A percentile compares a stretch with the other conserved stretches of the same genome.
These are phyloP conservation scores for Napeogenes sylphis DNA, from an alignment of 2,888 invertebrate species.

Conservation along the genomic window DNA sequence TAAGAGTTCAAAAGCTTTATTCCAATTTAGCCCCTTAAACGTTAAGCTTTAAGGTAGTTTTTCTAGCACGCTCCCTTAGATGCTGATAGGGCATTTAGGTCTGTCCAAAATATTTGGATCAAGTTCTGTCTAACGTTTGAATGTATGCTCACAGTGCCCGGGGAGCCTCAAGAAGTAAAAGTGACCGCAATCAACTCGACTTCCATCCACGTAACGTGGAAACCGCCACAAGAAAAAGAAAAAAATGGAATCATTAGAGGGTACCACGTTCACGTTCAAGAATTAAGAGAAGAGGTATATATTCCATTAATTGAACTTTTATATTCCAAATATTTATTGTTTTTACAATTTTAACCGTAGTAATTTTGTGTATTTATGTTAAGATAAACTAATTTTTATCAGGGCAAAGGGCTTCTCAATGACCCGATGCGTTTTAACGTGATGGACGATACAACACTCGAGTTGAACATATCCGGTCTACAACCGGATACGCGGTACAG, in stretches of 20 bases:
- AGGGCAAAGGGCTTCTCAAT: slow-evolving; percentile 88
- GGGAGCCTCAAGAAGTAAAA: slow-evolving; percentile 95
- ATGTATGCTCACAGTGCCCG: slow-evolving; percentile 89
- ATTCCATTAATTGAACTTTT: not conserved
- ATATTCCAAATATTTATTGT: not conserved
- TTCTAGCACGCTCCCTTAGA: slow-evolving; percentile 72
- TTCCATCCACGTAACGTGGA: slow-evolving; percentile 96
- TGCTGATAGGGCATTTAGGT: slow-evolving; percentile 78
- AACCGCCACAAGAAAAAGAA: slow-evolving; percentile 93
- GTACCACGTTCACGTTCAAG: slow-evolving; percentile 97
- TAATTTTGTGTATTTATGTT: too few relatives aligned
- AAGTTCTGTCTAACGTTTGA: slow-evolving; percentile 20
- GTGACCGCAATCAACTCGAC: slow-evolving; percentile 95
- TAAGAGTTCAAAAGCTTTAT: slow-evolving; percentile 52
- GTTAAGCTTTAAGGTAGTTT: slow-evolving; percentile 62
- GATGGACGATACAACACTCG: slow-evolving; percentile 85
- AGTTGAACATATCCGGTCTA: slow-evolving; percentile 90
- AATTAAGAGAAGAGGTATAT: slow-evolving; percentile 88
- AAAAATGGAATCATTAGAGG: slow-evolving; percentile 97
- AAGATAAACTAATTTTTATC: slow-evolving; percentile 18
- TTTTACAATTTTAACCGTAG: not conserved
- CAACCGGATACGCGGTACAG: slow-evolving; percentile 97
- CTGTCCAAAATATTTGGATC: slow-evolving; percentile 44
- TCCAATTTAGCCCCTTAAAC: slow-evolving; percentile 56
- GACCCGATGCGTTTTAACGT: slow-evolving; percentile 93